A percentile compares a stretch with the other conserved stretches of the same genome.
Conservation (phyloP, 2,797 vertebrate species). For the Xenentodon cancila region DNA sequence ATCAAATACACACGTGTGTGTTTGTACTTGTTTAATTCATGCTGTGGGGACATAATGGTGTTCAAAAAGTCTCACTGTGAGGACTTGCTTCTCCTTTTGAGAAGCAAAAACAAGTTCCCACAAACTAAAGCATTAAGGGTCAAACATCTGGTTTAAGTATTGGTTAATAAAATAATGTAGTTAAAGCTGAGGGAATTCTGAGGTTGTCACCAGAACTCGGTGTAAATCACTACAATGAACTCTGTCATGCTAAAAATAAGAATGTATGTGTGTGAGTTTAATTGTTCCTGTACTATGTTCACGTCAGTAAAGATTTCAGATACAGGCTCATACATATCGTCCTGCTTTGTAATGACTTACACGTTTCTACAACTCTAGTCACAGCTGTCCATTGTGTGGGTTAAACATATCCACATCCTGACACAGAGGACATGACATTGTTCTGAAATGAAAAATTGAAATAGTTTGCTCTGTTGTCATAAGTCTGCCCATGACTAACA, state of each 20-base stretch:
- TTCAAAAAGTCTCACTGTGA: neutral
- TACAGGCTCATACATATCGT: neutral
- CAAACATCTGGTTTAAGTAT: neutral
- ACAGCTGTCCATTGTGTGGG: constrained; percentile 12
- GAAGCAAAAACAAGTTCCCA: neutral
- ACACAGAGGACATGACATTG: constrained; percentile 30
- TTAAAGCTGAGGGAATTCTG: neutral
- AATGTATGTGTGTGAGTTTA: neutral
- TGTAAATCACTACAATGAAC: no score
- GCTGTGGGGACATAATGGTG: neutral
- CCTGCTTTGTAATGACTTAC: neutral
- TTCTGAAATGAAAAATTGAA: constrained; percentile 23
- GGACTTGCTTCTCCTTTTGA: neutral
- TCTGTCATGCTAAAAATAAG: no score
- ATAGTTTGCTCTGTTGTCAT: constrained; percentile 19
- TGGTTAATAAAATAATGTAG: accelerated
- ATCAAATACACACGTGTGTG: neutral
- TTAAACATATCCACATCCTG: constrained; percentile 39
- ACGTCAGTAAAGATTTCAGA: neutral
- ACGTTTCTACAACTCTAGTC: neutral
- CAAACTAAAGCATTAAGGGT: neutral
- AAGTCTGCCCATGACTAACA: neutral
- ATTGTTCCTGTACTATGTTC: neutral
- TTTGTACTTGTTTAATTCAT: neutral
- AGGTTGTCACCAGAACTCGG: neutral